phyloP scores from a whole-genome alignment of 2,888 invertebrate species.

The Oligia fasciuncula region DNA sequence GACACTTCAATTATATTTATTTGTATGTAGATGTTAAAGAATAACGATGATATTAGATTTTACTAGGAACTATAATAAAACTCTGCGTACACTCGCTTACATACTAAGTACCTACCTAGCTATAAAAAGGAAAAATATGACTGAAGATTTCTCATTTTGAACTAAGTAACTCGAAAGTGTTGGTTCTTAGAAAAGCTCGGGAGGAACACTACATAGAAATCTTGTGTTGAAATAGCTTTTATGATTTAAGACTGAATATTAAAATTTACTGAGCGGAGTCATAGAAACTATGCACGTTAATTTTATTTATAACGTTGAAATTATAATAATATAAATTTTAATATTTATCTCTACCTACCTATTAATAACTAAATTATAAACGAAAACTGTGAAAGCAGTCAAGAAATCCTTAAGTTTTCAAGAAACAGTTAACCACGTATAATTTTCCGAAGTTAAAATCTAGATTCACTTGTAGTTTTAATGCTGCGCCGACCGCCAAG shows the following conservation, averaged over 20 bases:
- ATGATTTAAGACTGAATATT: neutral
- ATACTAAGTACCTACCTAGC: neutral
- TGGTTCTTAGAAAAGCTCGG: neutral
- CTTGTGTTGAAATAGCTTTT: conserved; percentile 10
- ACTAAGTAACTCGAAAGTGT: neutral
- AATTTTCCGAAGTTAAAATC: conserved; percentile 35
- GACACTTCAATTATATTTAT: neutral
- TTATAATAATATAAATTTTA: neutral
- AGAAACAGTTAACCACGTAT: conserved; percentile 25
- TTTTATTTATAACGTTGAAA: neutral
- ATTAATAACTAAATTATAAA: neutral
- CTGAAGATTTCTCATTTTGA: conserved; percentile 1
- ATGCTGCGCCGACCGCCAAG: no score
- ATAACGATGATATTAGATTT: neutral
- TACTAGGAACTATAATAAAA: neutral
- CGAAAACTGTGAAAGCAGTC: conserved; percentile 2
- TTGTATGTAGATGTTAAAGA: neutral
- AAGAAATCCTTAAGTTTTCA: conserved; percentile 16
- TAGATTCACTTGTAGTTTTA: conserved; percentile 37
- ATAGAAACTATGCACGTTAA: neutral
- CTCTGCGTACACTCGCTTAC: neutral
- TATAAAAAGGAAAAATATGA: neutral
- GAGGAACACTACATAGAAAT: neutral
- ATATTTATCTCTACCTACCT: neutral
- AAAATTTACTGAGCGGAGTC: neutral